Evolutionary conservation across 2,888 invertebrate genomes (phyloP).

Genomic region (Gerris lacustris): DNA sequence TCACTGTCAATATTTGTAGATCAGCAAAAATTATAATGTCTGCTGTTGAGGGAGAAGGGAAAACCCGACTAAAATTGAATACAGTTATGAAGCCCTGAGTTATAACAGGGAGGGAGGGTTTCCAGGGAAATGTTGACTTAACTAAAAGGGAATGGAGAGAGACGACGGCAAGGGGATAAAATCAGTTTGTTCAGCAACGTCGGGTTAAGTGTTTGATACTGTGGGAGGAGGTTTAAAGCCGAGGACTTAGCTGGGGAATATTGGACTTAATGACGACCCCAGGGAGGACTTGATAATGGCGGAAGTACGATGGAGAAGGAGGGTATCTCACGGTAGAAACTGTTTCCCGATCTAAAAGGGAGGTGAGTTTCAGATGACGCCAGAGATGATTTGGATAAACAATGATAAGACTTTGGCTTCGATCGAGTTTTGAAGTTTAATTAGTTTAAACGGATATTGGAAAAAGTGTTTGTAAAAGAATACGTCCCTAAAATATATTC

Average conservation of each 20-base stretch:
- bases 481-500: no score
- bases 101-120: neutral
- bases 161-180: neutral
- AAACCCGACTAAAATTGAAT: neutral
- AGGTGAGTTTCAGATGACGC: no score
- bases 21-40: neutral
- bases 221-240: no score
- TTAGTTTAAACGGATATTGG: no score
- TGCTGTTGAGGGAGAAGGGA: neutral
- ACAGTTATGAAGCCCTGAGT: neutral
- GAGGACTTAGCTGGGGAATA: neutral
- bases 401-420: no score
- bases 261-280: constrained; percentile 1
- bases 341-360: no score
- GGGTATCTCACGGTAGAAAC: no score
- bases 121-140: neutral
- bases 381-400: no score
- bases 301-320: no score
- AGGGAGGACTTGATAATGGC: neutral
- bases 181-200: neutral
- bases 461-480: no score
- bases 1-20: neutral
- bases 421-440: no score
- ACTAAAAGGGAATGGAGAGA: neutral
- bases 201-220: neutral